A percentile compares a stretch with the other conserved stretches of the same genome.
phyloP scores from a whole-genome alignment of 1,140 invertebrate species.

The Centruroides sculpturatus region DNA sequence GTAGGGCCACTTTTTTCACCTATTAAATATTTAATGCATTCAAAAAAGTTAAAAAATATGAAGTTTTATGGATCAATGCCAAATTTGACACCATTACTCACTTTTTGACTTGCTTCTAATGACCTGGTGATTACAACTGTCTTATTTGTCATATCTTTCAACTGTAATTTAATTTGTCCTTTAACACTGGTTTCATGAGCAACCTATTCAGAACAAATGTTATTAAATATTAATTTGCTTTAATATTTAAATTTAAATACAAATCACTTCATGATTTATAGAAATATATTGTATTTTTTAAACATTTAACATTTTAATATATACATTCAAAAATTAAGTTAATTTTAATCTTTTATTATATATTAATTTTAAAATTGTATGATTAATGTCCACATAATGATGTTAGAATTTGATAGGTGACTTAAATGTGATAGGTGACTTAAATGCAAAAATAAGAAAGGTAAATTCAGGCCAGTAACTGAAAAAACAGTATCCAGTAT shows the following conservation, averaged over 20 bases:
- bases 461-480: too few species aligned
- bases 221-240: not conserved
- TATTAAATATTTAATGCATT: slow-evolving; percentile 8
- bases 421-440: too few species aligned
- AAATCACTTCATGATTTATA: not conserved
- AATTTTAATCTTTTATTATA: too few species aligned
- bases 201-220: slow-evolving; percentile 18
- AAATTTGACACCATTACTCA: slow-evolving; percentile 24
- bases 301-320: too few species aligned
- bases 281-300: too few species aligned
- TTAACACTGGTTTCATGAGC: slow-evolving; percentile 34
- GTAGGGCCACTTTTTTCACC: slow-evolving; percentile 35
- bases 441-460: too few species aligned
- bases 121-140: slow-evolving; percentile 41
- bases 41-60: slow-evolving; percentile 1
- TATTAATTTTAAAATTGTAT: too few species aligned
- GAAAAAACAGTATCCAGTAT: too few species aligned
- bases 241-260: not conserved
- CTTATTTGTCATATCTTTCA: slow-evolving; percentile 44
- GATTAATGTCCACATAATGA: too few species aligned
- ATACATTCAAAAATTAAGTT: too few species aligned
- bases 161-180: slow-evolving; percentile 48
- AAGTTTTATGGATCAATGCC: not conserved
- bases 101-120: slow-evolving; percentile 44
- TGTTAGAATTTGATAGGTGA: too few species aligned